Percentiles rank a stretch among this genome's conserved stretches.
Conservation (phyloP, 2,888 invertebrate species). For the Patella pellucida region DNA sequence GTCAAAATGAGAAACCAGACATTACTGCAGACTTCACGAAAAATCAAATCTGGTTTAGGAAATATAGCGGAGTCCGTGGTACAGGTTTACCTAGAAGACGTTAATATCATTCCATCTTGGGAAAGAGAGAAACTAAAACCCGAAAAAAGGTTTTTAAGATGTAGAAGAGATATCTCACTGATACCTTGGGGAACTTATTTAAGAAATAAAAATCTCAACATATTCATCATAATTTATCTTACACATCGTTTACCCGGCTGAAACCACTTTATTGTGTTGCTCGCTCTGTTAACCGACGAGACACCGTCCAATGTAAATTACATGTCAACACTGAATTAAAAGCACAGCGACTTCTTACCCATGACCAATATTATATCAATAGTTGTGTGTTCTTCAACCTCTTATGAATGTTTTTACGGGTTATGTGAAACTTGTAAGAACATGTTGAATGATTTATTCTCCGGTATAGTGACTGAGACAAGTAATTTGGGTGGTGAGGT, state of each 20-base stretch:
- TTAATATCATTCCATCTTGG: too few species aligned
- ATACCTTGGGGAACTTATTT: too few species aligned
- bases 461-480: background rate
- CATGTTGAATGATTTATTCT: conserved; percentile 7
- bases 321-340: conserved; percentile 25
- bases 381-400: conserved; percentile 11
- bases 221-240: conserved; percentile 18
- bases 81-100: too few species aligned
- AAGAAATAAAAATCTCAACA: conserved; percentile 23
- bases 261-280: conserved; percentile 24
- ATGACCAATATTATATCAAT: conserved; percentile 13
- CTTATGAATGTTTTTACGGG: conserved; percentile 18
- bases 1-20: too few species aligned
- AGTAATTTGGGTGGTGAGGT: background rate
- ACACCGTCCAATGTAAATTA: conserved; percentile 23
- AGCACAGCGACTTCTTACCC: conserved; percentile 11
- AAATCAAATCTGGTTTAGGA: too few species aligned
- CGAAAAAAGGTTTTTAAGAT: conserved; percentile 14
- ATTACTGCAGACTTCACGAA: too few species aligned
- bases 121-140: conserved; percentile 18
- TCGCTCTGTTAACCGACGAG: conserved; percentile 13
- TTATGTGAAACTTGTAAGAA: conserved; percentile 17
- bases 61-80: too few species aligned
- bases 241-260: conserved; percentile 24
- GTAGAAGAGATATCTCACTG: conserved; percentile 21